Base-by-base conservation (phyloP, 2,797 vertebrate species). In the Tachyglossus aculeatus region DNA sequence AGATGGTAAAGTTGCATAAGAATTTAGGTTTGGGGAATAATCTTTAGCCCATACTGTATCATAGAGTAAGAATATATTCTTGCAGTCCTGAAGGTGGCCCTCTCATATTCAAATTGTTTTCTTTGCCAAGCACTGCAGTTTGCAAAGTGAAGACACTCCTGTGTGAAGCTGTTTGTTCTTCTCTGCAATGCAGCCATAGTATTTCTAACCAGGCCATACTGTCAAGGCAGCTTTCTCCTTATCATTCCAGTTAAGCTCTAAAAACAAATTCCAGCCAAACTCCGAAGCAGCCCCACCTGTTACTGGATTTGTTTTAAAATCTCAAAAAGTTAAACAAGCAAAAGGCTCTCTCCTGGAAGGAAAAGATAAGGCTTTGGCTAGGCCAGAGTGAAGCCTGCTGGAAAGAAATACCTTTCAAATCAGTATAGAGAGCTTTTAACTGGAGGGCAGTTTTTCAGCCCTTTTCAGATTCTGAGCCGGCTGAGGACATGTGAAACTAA, bases 361-460 rank as follows among this genome's bases (percentile, higher is more conserved):
- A 40, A 38, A 52, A 74, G 74, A 86, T 84, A 80, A 87, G 71
- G 60, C 74, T 9, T 43, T 1, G 3, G 56, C 44, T 69, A 58
- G 5, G 15, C 24, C 21, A 1, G 53, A 56, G 51, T 1, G 0
- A 12, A 19, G 57, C 66, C 71, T 77, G 78, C 62, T 69, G 80
- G 76, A 59, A 64, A 71, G 66, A 80, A 80, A 78, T 78, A 68
- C 73, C 74, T 82, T 55, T 82, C 34, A 31, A 48, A 48, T 29
- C 24, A 15, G 6, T 8, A 40, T 31, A 45, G 39, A 34, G 32
- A 45, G 22, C 40, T 59, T 59, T 34, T 13, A 81, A 76, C 63
- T 51, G 11, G 25, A 5, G 51, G 80, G 83, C 70, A 31, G 11
- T 63, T 80, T 71, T 19, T 57, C 78, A 9, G 0, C 4, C 0